Base-by-base conservation (phyloP, 2,797 vertebrate species). In the Pitangus sulphuratus region DNA sequence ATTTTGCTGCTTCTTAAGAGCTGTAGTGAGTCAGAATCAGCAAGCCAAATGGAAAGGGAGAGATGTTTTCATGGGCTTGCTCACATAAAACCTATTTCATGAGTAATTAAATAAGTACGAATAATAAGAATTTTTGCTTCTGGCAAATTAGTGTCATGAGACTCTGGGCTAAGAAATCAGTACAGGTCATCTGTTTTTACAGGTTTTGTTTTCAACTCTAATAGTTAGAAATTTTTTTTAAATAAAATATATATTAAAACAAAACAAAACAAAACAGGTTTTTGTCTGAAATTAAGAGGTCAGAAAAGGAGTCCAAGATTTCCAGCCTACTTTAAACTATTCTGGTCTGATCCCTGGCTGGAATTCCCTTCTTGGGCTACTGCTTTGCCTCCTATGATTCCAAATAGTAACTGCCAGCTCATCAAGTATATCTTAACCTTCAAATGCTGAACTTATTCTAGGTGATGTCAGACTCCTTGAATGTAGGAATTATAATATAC, bases 21-120 rank as follows among this genome's bases (percentile, higher is more conserved):
- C 35, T 92, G 40, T 76, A 56, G 54, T 87, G 82, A 81, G 58
- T 79, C 74, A 91, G 50, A 94, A 81, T 48, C n/a, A 89, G 57
- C 21, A 68, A 91, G 30, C 15, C 51, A 85, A 81, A 71, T 69
- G 58, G 61, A 71, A 93, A 81, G 53, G 26, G 39, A 54, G 79
- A 77, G 30, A 31, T 84, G 5, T 48, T 83, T 87, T 92, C 12
- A 9, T 75, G 44, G 30, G 42, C 87, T 92, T 87, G 4, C 53
- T 89, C 42, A 40, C 26, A 30, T 86, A 72, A 90, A 37, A 4
- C 30, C 21, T 53, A 19, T 90, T 87, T 78, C 7, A 3, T 51
- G 14, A 37, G 53, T 30, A 58, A 48, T 77, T 85, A 87, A 84
- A 58, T 64, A 13, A 83, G 12, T 72, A 30, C 4, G 22, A 87